Evolutionary conservation across 2,888 invertebrate genomes (phyloP), one percentile per base, ranked within the genome.

Genomic region (Sisyra nigra): DNA sequence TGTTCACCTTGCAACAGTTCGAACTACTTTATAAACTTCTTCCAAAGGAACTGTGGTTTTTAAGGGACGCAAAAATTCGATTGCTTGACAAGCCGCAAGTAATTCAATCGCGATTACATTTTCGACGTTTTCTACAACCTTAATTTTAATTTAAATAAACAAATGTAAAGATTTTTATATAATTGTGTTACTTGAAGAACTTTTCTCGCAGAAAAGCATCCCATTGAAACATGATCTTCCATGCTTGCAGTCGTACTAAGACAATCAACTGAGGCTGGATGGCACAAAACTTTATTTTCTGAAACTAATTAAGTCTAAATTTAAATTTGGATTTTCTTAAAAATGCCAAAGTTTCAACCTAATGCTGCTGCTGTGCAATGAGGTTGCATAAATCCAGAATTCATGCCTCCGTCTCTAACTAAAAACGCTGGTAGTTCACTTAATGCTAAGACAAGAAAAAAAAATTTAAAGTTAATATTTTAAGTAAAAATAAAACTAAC

Each of bases 201-300:
- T 57, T 78, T 78, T 47, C 77, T 56, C 2, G 77, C 76, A 1
- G 76, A 61, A 55, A 71, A 78, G 8, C 74, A 75, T 11, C 77
- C 78, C 78, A 78, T 78, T 8, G 74, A 74, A 34, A 78, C 78
- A 56, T 79, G 78, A 56, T 78, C 78, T 55, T 78, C 78, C 19
- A 75, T 75, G 8, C 73, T 75, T 15, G 74, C 76, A 51, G 72
- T 73, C 1, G 77, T 79, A 37, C 74, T 70, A 48, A 78, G 59
- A 17, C 73, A 74, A 57, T 78, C 78, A 18, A 74, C 74, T 2
- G 74, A 74, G 1, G 76, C 67, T 2, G 78, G 78, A 56, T 78
- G 78, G 50, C 76, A 76, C 15, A 78, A 57, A 2, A 73, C 74
- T 54, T 78, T 79, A 60, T 78, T 79, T 57, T 78, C 77, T 0